These are phyloP conservation scores for Syrphus vitripennis DNA, from an alignment of 2,888 invertebrate species.

Conservation along the genomic window DNA sequence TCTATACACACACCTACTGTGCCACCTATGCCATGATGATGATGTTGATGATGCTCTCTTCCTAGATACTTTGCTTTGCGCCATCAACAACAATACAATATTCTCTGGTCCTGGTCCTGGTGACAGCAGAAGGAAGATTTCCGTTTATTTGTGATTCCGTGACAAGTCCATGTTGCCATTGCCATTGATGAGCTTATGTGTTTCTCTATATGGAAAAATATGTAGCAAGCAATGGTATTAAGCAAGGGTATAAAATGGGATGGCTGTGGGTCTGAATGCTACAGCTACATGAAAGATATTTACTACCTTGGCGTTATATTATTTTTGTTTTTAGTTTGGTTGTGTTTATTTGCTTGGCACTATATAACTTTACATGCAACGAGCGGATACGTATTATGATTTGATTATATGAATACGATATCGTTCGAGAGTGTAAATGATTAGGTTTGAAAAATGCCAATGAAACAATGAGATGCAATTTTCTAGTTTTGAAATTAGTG, in stretches of 20 bases:
- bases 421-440: constrained; percentile 39
- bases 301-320: constrained; percentile 61
- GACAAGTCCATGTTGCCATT: constrained; percentile 70
- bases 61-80: constrained; percentile 61
- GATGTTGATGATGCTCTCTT: constrained; percentile 42
- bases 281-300: constrained; percentile 53
- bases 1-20: constrained; percentile 51
- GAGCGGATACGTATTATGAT: constrained; percentile 63
- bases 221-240: constrained; percentile 2
- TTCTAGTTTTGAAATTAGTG: neutral
- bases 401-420: constrained; percentile 57
- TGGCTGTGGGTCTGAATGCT: constrained; percentile 1
- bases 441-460: constrained; percentile 56
- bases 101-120: constrained; percentile 43
- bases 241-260: neutral
- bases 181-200: constrained; percentile 71
- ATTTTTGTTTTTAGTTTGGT: constrained; percentile 50
- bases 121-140: constrained; percentile 70
- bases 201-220: constrained; percentile 50
- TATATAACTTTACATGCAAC: constrained; percentile 23
- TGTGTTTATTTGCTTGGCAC: constrained; percentile 37
- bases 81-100: constrained; percentile 70
- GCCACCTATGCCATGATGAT: constrained; percentile 58
- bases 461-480: constrained; percentile 41
- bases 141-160: constrained; percentile 71